Conservation (phyloP, 1,140 invertebrate species). For the Mya arenaria region DNA sequence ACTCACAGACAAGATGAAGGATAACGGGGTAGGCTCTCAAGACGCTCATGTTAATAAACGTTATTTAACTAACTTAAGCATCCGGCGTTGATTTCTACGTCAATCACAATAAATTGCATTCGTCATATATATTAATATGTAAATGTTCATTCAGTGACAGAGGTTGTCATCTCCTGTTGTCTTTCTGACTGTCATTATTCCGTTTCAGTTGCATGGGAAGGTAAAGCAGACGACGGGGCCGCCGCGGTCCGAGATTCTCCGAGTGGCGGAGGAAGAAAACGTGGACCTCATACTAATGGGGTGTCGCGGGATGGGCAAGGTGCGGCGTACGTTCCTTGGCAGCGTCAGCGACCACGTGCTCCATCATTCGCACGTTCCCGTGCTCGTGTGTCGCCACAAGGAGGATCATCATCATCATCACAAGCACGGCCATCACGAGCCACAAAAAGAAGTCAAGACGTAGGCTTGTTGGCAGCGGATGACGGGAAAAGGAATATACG, state of each 20-base stretch:
- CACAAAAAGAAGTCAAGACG: background rate
- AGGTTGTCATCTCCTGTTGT: background rate
- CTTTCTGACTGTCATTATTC: too few relatives aligned
- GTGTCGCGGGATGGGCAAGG: constrained; percentile 62
- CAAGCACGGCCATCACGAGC: background rate
- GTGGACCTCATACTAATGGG: constrained; percentile 64
- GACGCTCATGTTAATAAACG: background rate
- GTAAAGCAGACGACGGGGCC: constrained; percentile 55
- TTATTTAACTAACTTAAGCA: background rate
- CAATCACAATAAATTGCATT: background rate
- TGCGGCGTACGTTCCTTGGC: constrained; percentile 65
- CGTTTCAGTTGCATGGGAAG: constrained; percentile 59
- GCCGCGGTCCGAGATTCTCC: constrained; percentile 60
- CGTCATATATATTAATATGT: background rate
- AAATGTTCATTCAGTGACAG: background rate
- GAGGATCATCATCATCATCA: constrained; percentile 13
- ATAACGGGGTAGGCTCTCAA: constrained; percentile 5
- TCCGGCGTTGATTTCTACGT: background rate
- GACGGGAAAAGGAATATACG: too few relatives aligned
- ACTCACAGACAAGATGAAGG: constrained; percentile 38
- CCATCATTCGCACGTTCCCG: constrained; percentile 64
- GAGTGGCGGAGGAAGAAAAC: constrained; percentile 63
- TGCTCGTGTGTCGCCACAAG: constrained; percentile 53
- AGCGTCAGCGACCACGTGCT: constrained; percentile 71
- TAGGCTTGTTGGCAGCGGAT: too few relatives aligned